Evolutionary conservation across 2,888 invertebrate genomes (phyloP).

Genomic region (Hemicrepidius hirtus): DNA sequence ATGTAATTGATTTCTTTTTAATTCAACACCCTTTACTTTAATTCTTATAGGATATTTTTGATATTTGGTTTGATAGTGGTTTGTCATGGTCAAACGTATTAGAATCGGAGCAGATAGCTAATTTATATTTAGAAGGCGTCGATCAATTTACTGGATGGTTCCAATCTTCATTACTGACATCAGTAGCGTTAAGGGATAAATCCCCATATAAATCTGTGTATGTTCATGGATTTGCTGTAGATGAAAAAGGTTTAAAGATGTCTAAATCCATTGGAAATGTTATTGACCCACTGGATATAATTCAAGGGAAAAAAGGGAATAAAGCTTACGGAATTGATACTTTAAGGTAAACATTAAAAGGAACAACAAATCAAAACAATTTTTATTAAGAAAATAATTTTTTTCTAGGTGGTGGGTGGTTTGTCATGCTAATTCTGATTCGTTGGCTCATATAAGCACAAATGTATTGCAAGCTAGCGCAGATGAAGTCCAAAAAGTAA

Average conservation of each 20-base stretch:
- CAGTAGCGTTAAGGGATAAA: conserved; percentile 82
- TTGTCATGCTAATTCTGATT: conserved; percentile 87
- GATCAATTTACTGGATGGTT: conserved; percentile 99
- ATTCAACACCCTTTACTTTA: too few species aligned
- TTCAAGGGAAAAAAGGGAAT: conserved; percentile 75
- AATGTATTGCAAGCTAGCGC: conserved; percentile 83
- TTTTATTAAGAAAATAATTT: too few species aligned
- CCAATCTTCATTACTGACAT: conserved; percentile 95
- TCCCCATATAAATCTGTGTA: conserved; percentile 89
- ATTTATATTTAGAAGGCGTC: conserved; percentile 93
- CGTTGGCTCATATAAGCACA: conserved; percentile 85
- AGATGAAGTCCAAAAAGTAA: conserved; percentile 84
- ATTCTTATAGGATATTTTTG: conserved; percentile 87
- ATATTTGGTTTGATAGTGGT: conserved; percentile 99
- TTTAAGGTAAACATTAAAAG: conserved; percentile 74
- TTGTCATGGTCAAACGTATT: conserved; percentile 89
- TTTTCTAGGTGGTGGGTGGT: conserved; percentile 94
- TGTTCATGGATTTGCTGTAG: conserved; percentile 97
- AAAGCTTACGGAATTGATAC: conserved; percentile 89
- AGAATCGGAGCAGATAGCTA: conserved; percentile 78
- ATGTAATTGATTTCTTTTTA: too few species aligned
- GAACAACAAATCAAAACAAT: too few species aligned
- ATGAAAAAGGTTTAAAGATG: conserved; percentile 96
- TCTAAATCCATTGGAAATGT: conserved; percentile 99
- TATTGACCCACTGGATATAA: conserved; percentile 85